Evolutionary conservation across 2,797 vertebrate species (phyloP).

Genomic region (Protosalanx chinensis): DNA sequence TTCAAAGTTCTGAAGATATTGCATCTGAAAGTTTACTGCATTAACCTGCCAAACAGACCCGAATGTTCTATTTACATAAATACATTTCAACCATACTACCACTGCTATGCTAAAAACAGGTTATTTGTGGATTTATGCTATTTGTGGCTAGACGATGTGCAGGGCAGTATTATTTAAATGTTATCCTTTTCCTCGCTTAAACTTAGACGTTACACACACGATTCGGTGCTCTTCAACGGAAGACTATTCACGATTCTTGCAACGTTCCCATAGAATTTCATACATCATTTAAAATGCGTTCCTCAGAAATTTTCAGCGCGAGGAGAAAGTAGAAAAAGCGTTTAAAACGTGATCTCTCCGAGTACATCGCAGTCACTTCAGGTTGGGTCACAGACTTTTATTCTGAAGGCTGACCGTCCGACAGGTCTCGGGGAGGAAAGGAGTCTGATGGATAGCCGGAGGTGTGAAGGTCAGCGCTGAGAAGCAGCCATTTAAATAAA

Average conservation of each 20-base stretch:
- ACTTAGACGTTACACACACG: slow-evolving; percentile 26
- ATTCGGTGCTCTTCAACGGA: background rate
- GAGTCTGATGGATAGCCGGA: slow-evolving; percentile 66
- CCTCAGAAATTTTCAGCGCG: background rate
- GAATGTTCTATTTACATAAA: slow-evolving; percentile 28
- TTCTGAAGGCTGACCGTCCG: slow-evolving; percentile 45
- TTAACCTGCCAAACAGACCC: slow-evolving; percentile 23
- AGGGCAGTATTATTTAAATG: slow-evolving; percentile 45
- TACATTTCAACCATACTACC: slow-evolving; percentile 19
- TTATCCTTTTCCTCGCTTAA: slow-evolving; percentile 47
- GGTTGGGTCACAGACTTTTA: slow-evolving; percentile 21
- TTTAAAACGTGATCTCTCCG: background rate
- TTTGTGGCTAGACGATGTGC: slow-evolving; percentile 44
- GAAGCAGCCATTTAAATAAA: slow-evolving; percentile 61
- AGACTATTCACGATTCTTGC: background rate
- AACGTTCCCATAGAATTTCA: background rate
- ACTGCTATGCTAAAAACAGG: slow-evolving; percentile 41
- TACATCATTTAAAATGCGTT: background rate
- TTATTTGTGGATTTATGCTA: slow-evolving; percentile 34
- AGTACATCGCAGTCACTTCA: background rate
- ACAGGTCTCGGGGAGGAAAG: slow-evolving; percentile 52
- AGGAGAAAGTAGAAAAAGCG: background rate
- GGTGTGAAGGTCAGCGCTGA: slow-evolving; percentile 71
- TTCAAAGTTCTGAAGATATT: slow-evolving; percentile 30
- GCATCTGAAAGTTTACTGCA: slow-evolving; percentile 44